Evolutionary conservation across 2,797 vertebrate genomes (phyloP), one percentile per base, ranked within the genome.

Genomic region (Diplodus sargus): DNA sequence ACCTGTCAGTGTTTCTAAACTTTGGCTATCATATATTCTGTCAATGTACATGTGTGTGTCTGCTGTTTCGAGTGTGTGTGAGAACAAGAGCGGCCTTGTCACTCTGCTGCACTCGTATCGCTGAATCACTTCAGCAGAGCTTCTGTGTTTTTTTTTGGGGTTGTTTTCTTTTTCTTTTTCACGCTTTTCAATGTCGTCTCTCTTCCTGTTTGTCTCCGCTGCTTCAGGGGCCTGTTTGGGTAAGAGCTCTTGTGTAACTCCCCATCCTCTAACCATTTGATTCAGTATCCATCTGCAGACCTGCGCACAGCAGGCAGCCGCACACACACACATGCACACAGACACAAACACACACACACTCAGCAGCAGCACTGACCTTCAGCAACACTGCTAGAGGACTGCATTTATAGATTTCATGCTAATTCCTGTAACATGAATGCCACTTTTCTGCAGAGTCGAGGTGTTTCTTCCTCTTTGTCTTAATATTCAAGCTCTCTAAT

Each of bases 201-300:
- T 95, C 87, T 96, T 83, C 69, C 76, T 14, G 87, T 92, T 94
- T 94, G 87, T 94, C 93, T 92, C 83, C 83, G 93, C 95, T 94
- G 94, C 93, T 94, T 94, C 95, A 97, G 96, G 94, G 96, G 95
- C 95, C 94, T 96, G 51, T 96, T 96, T 95, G 93, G 96, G 96
- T 97, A 97, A 97, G 96, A 96, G 70, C 86, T 90, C 70, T 87
- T 84, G 75, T 59, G 77, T 82, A 76, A 83, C 83, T 82, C 69
- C 59, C 64, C 79, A 66, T 85, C 68, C 71, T 83, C 61, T 68
- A 71, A 61, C 66, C 78, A 79, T 78, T 52, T 85, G 54, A 80
- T 73, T 85, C 82, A 79, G 63, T 71, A 20, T 87, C 67, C 79
- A 82, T 86, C 65, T 76, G 49, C 77, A 87, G 43, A 86, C 62